Evolutionary conservation across 2,888 invertebrate species (phyloP).

Genomic region (Cataglyphis cursor): DNA sequence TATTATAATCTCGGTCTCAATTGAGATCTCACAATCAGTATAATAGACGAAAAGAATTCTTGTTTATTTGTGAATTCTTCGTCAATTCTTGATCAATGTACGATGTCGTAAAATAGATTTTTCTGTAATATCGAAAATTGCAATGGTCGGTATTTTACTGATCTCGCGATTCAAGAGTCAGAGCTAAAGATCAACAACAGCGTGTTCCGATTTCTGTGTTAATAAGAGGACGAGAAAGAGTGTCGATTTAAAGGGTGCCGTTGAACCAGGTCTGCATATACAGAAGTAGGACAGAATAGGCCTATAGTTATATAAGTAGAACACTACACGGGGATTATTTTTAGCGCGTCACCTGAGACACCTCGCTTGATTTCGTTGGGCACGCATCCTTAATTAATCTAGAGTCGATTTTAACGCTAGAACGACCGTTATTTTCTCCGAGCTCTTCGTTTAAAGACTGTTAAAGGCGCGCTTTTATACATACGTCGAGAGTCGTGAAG

Average conservation of each 20-base stretch:
- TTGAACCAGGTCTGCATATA: neutral
- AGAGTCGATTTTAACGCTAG: conserved; percentile 41
- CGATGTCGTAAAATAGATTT: neutral
- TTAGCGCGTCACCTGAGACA: conserved; percentile 41
- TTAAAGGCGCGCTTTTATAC: neutral
- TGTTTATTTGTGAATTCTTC: neutral
- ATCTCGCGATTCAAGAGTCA: neutral
- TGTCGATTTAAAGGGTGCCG: conserved; percentile 11
- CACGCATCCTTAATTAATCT: conserved; percentile 35
- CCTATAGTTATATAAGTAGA: conserved; percentile 32
- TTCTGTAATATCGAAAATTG: neutral
- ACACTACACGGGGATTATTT: conserved; percentile 27
- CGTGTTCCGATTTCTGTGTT: neutral
- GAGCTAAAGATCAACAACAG: neutral
- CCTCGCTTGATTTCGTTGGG: conserved; percentile 40
- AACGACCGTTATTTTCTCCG: conserved; percentile 9
- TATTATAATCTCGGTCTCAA: neutral
- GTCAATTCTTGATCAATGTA: neutral
- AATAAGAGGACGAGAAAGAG: neutral
- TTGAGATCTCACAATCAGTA: neutral
- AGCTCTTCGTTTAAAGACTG: neutral
- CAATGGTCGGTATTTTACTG: neutral
- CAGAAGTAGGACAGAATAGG: conserved; percentile 20
- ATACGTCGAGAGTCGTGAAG: neutral
- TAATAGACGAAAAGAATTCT: neutral